phyloP scores from a whole-genome alignment of 2,888 invertebrate species.

The Phorcus lineatus region DNA sequence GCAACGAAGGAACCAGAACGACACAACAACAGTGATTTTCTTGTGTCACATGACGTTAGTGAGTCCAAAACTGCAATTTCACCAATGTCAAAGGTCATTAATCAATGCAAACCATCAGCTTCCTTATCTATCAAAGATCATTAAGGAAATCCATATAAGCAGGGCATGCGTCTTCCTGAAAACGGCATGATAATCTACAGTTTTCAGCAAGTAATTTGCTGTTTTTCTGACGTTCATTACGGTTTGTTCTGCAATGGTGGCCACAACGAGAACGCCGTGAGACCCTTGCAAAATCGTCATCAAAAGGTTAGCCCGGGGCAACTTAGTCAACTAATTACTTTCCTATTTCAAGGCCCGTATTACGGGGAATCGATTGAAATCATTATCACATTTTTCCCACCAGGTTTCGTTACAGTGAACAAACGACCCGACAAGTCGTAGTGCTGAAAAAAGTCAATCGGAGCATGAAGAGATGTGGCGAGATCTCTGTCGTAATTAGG shows the following conservation, averaged over 20 bases:
- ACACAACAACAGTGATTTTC: no score
- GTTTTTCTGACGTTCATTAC: neutral
- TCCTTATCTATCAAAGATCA: no score
- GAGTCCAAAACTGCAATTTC: no score
- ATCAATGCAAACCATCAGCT: no score
- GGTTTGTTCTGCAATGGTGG: neutral
- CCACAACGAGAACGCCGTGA: neutral
- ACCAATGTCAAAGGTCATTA: no score
- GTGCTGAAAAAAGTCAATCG: no score
- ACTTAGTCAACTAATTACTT: constrained; percentile 18
- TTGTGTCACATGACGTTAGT: no score
- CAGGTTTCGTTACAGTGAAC: neutral
- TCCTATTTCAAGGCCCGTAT: neutral
- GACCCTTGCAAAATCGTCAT: neutral
- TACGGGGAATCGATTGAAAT: constrained; percentile 14
- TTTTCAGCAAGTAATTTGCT: constrained; percentile 5
- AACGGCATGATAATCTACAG: constrained; percentile 8
- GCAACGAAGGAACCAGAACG: no score
- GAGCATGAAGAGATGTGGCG: no score
- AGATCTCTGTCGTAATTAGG: no score
- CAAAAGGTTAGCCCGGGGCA: constrained; percentile 12
- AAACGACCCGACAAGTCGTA: neutral
- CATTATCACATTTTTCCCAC: constrained; percentile 15
- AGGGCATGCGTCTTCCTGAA: neutral
- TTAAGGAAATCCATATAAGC: no score